Base-by-base conservation (phyloP, 2,113 vertebrate species). In the Galbula dea region DNA sequence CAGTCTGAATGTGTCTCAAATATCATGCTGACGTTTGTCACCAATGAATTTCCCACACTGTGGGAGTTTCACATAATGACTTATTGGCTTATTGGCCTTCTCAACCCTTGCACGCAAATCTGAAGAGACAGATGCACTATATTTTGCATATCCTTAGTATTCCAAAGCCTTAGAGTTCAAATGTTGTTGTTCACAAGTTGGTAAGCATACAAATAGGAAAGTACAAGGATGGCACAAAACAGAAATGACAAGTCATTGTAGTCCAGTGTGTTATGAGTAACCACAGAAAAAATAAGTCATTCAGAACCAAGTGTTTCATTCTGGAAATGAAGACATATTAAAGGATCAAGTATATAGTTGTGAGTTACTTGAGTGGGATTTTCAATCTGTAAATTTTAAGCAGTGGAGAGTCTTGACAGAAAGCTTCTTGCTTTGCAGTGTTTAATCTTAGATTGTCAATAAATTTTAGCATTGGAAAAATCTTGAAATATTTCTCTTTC, bases 51-150 rank as follows among this genome's bases (percentile, higher is more conserved):
- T 97, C 91, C 92, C 90, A 92, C 90, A 74, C 72, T 36, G 89
- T 65, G 87, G 93, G 94, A 88, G 93, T 95, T 95, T 95, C 95
- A 93, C 95, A 95, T 93, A 94, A 95, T 90, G 91, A 81, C 84
- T 72, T 84, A 59, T 29, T 94, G 85, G 88, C 75, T 96, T 95
- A 93, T 95, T 96, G 96, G 90, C 41, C 43, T 83, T 87, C 86
- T 93, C 85, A 90, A 77, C 63, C 88, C 76, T 52, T 80, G 90
- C 92, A 95, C 69, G 93, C 54, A 89, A 83, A 79, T 90, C 79
- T 11, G 0, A 48, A 88, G 51, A 83, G 82, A 75, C 34, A 58
- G 49, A 65, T 88, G 93, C 86, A 85, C 87, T 87, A 20, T 48
- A 63, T 86, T 93, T 94, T 91, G 88, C 78, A 72, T 90, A 75